Base-by-base conservation (phyloP, 2,888 invertebrate genomes). In the Leptinotarsa tumamoca region DNA sequence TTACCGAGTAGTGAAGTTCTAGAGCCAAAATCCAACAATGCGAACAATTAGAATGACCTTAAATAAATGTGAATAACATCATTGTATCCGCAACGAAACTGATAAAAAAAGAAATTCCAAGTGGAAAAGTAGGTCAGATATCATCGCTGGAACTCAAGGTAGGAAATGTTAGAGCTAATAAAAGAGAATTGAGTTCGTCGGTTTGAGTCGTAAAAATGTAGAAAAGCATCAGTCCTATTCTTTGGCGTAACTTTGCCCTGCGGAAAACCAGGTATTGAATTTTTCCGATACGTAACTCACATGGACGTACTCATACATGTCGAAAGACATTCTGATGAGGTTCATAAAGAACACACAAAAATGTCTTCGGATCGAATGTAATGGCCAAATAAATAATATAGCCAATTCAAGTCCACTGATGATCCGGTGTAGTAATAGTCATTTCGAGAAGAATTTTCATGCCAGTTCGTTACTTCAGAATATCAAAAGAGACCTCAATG, bases 151-250 rank as follows among this genome's bases (percentile, higher is more conserved):
- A 63, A 63, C 63, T 63, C 18, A 63, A 63, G 63, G 63, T 63
- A 33, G 63, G 43, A 63, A 63, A 63, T 27, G 43, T 63, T 63
- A 63, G 63, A 63, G 33, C 63, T 43, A 63, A 63, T 63, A 63
- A 63, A 63, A 63, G 17, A 33, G 33, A 63, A 63, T 63, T 63
- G 63, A 63, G 33, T 33, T 63, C 61, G 4, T 61, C 63, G 63
- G 63, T 63, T 63, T n/a, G 33, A 63, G 33, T 17, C 63, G n/a
- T 63, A 63, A 63, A 63, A 63, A 63, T 63, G 33, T 63, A 63
- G 43, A 15, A 33, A 33, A 15, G 43, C 63, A 63, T 63, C 63
- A 43, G 33, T 43, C 58, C 58, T 23, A 58, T 58, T 58, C 58
- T 58, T 58, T 23, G 58, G 58, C 23, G 21, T 63, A 63, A 63